Evolutionary conservation across 2,113 vertebrate species (phyloP).

Genomic region (Trematocara zebra): DNA sequence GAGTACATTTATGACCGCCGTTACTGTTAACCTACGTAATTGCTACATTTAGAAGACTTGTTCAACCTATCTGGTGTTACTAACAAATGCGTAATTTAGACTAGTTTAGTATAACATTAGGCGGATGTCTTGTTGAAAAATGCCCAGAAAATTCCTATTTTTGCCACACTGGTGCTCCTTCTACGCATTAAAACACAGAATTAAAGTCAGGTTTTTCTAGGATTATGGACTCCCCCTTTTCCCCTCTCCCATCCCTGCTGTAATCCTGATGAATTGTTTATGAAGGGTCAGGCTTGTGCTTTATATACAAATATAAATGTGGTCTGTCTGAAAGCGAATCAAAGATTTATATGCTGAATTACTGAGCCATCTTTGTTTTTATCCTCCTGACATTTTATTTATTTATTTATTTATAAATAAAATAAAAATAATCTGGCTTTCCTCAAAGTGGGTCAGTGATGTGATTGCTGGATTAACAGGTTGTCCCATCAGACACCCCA

Average conservation of each 20-base stretch:
- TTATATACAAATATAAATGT: background rate
- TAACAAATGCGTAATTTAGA: background rate
- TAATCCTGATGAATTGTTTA: conserved; percentile 35
- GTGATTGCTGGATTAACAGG: background rate
- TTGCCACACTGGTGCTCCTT: background rate
- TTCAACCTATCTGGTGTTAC: background rate
- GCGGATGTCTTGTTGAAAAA: background rate
- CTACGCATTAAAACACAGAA: background rate
- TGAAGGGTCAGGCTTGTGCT: background rate
- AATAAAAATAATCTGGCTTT: conserved; percentile 28
- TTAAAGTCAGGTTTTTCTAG: background rate
- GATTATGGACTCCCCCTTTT: background rate
- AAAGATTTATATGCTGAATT: background rate
- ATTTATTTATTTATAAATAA: background rate
- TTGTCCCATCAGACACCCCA: background rate
- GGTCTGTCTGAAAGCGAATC: background rate
- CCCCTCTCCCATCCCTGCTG: background rate
- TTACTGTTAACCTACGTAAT: background rate
- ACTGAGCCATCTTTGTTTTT: background rate
- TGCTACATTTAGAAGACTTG: background rate
- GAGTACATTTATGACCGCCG: background rate
- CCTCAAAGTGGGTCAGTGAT: conserved; percentile 58
- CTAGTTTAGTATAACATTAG: background rate
- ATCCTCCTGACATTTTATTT: background rate
- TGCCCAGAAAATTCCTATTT: background rate